These are phyloP conservation scores for Maccullochella peelii DNA, from an alignment of 2,113 vertebrate species.

Conservation along the genomic window DNA sequence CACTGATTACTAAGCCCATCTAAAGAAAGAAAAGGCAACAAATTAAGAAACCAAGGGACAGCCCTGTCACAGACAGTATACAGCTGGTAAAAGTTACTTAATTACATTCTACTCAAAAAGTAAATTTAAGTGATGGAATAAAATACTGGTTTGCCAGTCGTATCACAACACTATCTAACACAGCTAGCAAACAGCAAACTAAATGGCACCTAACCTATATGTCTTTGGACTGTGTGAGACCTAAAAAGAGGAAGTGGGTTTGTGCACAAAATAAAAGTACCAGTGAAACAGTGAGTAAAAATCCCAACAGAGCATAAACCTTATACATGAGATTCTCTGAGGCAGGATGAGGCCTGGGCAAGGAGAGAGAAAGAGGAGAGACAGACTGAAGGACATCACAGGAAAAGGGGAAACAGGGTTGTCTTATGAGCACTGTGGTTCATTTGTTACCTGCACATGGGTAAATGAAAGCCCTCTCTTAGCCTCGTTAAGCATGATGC, in stretches of 20 bases:
- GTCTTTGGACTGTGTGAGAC: too few species aligned
- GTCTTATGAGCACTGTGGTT: constrained; percentile 53
- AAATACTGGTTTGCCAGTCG: background rate
- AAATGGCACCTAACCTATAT: too few species aligned
- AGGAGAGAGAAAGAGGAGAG: constrained; percentile 3
- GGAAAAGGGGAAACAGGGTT: constrained; percentile 35
- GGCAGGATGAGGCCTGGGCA: constrained; percentile 1
- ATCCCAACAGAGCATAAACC: background rate
- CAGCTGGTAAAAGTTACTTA: background rate
- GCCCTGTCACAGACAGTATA: background rate
- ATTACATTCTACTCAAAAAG: background rate
- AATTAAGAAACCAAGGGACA: background rate
- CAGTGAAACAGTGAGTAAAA: background rate
- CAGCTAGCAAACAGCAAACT: too few species aligned
- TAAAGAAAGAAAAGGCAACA: background rate
- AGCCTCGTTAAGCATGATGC: constrained; percentile 80
- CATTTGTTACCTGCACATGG: constrained; percentile 74
- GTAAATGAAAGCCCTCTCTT: constrained; percentile 74
- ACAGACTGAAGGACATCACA: constrained; percentile 49
- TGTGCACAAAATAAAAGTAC: background rate
- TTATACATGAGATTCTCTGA: constrained; percentile 3
- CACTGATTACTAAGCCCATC: background rate
- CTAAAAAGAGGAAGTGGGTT: too few species aligned
- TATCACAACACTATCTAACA: background rate
- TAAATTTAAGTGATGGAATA: background rate